Conservation (phyloP, 1,140 invertebrate genomes). For the Ganaspis sp. region DNA sequence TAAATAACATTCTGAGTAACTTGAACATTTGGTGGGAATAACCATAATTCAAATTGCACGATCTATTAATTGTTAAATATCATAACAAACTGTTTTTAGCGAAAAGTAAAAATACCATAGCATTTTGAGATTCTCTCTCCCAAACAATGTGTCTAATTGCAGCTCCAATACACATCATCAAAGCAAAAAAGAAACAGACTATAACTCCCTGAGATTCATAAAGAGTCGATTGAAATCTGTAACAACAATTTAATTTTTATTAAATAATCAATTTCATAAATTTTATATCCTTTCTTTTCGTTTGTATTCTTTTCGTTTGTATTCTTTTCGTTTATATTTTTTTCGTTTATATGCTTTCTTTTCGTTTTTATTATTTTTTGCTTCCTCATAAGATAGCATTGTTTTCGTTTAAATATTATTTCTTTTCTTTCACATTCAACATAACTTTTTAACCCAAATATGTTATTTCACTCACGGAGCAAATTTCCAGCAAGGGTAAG, state of each 20-base stretch:
- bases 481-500: conserved; percentile 81
- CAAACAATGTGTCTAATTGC: conserved; percentile 80
- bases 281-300: too few species aligned
- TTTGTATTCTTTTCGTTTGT: background rate
- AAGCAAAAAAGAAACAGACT: conserved; percentile 79
- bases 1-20: too few species aligned
- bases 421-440: too few species aligned
- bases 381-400: too few species aligned
- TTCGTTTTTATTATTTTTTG: too few species aligned
- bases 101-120: conserved; percentile 74
- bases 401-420: too few species aligned
- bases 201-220: conserved; percentile 81
- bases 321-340: conserved; percentile 25
- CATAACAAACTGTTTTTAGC: background rate
- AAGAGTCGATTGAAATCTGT: conserved; percentile 80
- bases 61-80: too few species aligned
- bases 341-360: too few species aligned
- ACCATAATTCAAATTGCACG: too few species aligned
- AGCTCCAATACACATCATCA: conserved; percentile 80
- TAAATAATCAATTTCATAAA: too few species aligned
- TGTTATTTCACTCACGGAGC: conserved; percentile 76
- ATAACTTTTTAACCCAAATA: too few species aligned
- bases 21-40: too few species aligned
- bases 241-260: conserved; percentile 43
- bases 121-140: conserved; percentile 82